A percentile compares a stretch with the other conserved stretches of the same genome.
phyloP scores from a whole-genome alignment of 1,140 invertebrate species.

The Asobara japonica region DNA sequence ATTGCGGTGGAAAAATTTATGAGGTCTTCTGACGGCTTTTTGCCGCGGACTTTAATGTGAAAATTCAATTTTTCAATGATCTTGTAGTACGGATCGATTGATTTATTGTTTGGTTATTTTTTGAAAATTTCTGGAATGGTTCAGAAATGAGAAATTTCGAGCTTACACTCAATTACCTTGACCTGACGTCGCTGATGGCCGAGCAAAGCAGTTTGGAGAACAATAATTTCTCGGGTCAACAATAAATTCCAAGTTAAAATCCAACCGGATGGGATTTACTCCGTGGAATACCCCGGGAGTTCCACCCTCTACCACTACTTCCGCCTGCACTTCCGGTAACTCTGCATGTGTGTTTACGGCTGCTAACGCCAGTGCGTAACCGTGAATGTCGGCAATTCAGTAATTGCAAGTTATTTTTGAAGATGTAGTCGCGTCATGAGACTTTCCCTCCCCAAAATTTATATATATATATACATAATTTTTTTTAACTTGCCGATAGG shows the following conservation, averaged over 20 bases:
- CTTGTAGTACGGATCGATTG: too few species aligned
- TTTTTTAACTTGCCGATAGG: too few species aligned
- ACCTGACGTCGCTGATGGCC: neutral
- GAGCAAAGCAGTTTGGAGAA: slow-evolving; percentile 12
- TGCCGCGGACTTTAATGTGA: too few species aligned
- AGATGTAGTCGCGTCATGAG: too few species aligned
- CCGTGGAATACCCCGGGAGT: slow-evolving; percentile 7
- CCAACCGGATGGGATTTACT: slow-evolving; percentile 37
- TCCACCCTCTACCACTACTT: slow-evolving; percentile 24
- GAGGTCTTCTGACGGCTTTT: too few species aligned
- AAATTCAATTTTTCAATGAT: too few species aligned
- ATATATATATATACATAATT: too few species aligned
- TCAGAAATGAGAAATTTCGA: neutral
- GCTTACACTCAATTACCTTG: neutral
- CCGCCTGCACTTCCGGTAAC: slow-evolving; percentile 12
- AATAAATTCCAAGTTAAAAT: slow-evolving; percentile 39
- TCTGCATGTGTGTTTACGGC: neutral
- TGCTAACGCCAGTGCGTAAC: neutral
- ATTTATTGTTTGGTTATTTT: too few species aligned
- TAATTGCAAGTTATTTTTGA: too few species aligned
- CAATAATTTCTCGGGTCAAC: slow-evolving; percentile 36
- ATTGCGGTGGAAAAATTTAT: too few species aligned
- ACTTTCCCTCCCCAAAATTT: too few species aligned
- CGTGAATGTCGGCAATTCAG: neutral
- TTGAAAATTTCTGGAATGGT: too few species aligned